These are phyloP conservation scores for Graphium colonna DNA, from an alignment of 2,888 invertebrate genomes.

Conservation along the genomic window DNA sequence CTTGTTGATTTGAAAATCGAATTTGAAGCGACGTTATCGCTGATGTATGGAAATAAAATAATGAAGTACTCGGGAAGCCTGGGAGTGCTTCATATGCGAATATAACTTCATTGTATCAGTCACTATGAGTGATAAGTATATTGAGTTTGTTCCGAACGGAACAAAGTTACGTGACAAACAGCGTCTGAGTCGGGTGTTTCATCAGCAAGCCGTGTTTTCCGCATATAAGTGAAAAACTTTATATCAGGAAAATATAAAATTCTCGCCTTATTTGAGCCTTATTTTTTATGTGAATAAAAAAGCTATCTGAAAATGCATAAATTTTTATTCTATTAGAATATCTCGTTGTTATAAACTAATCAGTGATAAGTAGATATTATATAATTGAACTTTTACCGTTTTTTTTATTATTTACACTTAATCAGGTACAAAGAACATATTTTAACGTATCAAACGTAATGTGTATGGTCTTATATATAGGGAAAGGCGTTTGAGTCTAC, in stretches of 20 bases:
- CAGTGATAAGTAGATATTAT: no score
- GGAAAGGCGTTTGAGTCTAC: no score
- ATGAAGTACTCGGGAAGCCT: constrained; percentile 20
- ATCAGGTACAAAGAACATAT: no score
- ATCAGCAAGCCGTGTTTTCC: constrained; percentile 12
- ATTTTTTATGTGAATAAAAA: no score
- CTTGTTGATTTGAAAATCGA: background rate
- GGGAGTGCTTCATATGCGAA: constrained; percentile 35
- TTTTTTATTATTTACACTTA: no score
- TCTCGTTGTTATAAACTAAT: no score
- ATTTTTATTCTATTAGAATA: no score
- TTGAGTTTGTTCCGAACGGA: constrained; percentile 30
- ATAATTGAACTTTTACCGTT: no score
- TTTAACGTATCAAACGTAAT: no score
- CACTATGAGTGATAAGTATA: constrained; percentile 36
- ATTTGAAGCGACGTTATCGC: constrained; percentile 17
- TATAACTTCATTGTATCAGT: constrained; percentile 38
- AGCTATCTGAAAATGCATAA: no score
- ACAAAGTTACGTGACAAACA: constrained; percentile 31
- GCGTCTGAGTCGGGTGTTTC: constrained; percentile 7
- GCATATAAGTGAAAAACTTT: constrained; percentile 13
- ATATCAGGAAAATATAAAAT: constrained; percentile 5
- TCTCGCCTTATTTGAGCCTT: no score
- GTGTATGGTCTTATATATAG: no score
- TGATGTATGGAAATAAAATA: constrained; percentile 17